Base-by-base conservation (phyloP, 1,140 invertebrate species). In the Drosophila sp. region DNA sequence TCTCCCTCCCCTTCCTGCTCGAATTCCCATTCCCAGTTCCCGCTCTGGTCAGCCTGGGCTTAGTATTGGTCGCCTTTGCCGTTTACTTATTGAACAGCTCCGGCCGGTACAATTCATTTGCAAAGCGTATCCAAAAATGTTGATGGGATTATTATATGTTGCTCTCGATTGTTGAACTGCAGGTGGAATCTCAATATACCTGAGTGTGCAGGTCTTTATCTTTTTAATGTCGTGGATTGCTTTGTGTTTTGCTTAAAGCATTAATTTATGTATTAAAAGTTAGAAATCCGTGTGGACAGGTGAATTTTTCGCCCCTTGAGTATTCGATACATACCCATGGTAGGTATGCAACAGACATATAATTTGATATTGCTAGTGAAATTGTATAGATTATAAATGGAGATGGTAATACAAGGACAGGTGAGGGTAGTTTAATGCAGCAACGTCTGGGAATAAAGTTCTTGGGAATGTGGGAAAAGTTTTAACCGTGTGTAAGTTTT, bases 121-220 rank as follows among this genome's bases (percentile, higher is more conserved):
- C 83, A 89, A 89, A 89, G 83, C 83, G 83, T 89, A 89, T 89
- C 83, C 84, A 83, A 89, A 89, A 89, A 89, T 89, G 83, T 82
- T 89, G 83, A 89, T 89, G 83, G 83, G 83, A 89, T 89, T 89
- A 89, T 89, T 89, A 89, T 89, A 89, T 76, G 83, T 83, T 89
- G 84, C 61, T 81, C 61, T 67, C 58, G 64, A 58, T 77, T 76
- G 75, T 62, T 64, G 50, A 41, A 78, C 78, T 87, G 83, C 83
- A 89, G 83, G 83, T 89, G 84, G 83, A 89, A 89, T 89, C 77
- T 71, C 65, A 77, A 66, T 43, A 66, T 63, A 41, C 29, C 16
- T 46, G 61, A 7, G 43, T 63, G 48, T 34, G 51, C 53, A 72
- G 64, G 77, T 81, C 76, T 83, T 83, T 89, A 80, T 89, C 79